These are phyloP conservation scores for Grammomys dolichurus DNA, from an alignment of 2,113 vertebrate genomes.

Conservation along the genomic window DNA sequence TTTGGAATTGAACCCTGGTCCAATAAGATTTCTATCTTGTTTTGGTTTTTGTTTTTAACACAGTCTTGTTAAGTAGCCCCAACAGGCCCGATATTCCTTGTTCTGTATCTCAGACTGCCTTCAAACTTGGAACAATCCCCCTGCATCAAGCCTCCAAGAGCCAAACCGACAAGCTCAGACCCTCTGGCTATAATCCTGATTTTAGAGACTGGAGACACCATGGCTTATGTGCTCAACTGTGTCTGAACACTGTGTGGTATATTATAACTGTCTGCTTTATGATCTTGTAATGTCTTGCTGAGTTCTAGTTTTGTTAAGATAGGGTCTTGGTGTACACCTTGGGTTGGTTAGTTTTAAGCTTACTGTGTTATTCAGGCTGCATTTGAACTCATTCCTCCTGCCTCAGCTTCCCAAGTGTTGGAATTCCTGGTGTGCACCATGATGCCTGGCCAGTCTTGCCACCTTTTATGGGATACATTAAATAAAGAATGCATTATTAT, in stretches of 20 bases:
- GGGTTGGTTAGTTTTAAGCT: not conserved
- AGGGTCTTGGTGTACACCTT: not conserved
- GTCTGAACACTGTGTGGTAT: constrained; percentile 60
- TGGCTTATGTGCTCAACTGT: constrained; percentile 10
- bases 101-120: not conserved
- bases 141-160: not conserved
- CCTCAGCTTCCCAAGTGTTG: not conserved
- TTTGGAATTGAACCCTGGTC: not conserved
- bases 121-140: not conserved
- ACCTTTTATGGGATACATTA: constrained; percentile 80
- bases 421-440: not conserved
- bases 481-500: constrained; percentile 86
- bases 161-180: not conserved
- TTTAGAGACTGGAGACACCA: constrained; percentile 77
- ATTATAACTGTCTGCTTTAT: constrained; percentile 78
- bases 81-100: not conserved
- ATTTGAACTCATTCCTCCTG: not conserved
- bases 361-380: not conserved
- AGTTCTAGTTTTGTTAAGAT: not conserved
- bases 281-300: constrained; percentile 78
- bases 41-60: not conserved
- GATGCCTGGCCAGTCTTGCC: not conserved
- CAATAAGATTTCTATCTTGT: not conserved
- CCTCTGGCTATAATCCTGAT: constrained; percentile 69
- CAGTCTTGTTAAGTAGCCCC: not conserved